Evolutionary conservation across 2,888 invertebrate genomes (phyloP), one percentile per base, ranked within the genome.

Genomic region (Dorcus parallelipipedus): DNA sequence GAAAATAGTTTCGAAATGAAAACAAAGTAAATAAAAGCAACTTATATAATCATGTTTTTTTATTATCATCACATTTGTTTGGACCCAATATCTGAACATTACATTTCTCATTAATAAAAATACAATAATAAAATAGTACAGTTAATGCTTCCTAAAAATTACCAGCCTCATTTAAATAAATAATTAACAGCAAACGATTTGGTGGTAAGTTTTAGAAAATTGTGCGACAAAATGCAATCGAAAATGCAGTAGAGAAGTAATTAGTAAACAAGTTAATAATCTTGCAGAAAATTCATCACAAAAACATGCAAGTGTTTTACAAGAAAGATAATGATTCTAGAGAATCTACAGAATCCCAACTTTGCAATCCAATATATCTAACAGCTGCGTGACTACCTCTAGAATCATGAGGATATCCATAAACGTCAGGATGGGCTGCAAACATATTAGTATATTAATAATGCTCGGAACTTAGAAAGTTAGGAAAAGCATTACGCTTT

Each of bases 361-460:
- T 78, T 78, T 78, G 78, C 76, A 78, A 78, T 73, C 78, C 78
- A 71, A 78, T 78, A 71, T 78, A 78, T 78, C 76, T 78, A 77
- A 78, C 77, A 76, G 74, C 78, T 72, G 76, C 76, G 68, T 72
- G 74, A 69, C 69, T 71, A 87, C 90, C 90, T 87, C 89, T 83
- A 74, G 88, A 85, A 78, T 88, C 88, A 80, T 86, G 88, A 78
- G 81, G 81, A 80, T 88, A 88, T 74, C 86, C 81, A 78, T 84
- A 84, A 71, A 80, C 79, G 72, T 84, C 84, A 72, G 83, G 83
- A 74, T 81, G 81, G 72, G 82, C 84, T 84, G 80, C 70, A 78
- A 76, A 73, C 69, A 72, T 68, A 45, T 70, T 70, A 69, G 64
- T 66, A 60, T 64, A 63, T 64, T 67, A 66, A 61, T 64, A 56